Conservation (phyloP, 2,113 vertebrate genomes). For the Cynopterus brachyotis region DNA sequence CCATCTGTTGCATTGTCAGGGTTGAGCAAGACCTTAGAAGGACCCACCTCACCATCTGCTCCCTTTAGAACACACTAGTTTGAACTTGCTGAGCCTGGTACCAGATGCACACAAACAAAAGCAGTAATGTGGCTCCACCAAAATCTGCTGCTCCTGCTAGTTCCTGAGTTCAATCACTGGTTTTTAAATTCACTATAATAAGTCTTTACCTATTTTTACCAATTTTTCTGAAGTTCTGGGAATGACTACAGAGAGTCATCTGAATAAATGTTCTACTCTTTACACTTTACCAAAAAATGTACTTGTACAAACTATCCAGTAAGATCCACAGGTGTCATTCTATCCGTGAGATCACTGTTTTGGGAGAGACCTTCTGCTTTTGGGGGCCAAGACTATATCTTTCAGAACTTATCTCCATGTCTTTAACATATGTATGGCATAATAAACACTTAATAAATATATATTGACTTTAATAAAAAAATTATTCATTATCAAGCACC, state of each 20-base stretch:
- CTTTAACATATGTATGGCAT: background rate
- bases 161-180: background rate
- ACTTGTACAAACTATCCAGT: background rate
- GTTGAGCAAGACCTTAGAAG: background rate
- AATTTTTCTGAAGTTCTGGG: background rate
- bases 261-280: background rate
- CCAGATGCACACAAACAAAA: background rate
- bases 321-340: background rate
- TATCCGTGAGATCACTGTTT: background rate
- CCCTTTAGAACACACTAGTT: background rate
- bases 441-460: background rate
- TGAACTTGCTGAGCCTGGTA: background rate
- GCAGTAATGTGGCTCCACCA: background rate
- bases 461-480: background rate
- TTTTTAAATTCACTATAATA: background rate
- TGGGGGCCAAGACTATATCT: background rate
- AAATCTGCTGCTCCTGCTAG: background rate
- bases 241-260: background rate
- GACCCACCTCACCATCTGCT: constrained; percentile 75
- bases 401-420: background rate
- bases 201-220: background rate
- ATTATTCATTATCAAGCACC: background rate
- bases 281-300: background rate
- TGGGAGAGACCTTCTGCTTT: background rate
- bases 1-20: constrained; percentile 67